Conservation (phyloP, 2,113 vertebrate species). For the Ailuropoda melanoleuca region DNA sequence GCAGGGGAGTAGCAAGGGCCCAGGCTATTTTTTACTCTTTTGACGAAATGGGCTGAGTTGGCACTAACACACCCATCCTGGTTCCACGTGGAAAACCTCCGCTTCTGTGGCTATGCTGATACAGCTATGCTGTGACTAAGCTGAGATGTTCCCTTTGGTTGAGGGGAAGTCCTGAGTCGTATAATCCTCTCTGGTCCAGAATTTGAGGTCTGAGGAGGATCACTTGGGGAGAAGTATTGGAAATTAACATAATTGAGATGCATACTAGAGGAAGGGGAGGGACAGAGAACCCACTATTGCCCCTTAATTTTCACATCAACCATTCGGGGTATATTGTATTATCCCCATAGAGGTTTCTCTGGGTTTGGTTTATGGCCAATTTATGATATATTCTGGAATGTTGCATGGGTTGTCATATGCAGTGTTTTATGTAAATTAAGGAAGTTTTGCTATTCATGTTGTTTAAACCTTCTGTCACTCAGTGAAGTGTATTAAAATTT, state of each 20-base stretch:
- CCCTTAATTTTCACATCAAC: not conserved
- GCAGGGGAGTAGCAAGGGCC: not conserved
- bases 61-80: not conserved
- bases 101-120: not conserved
- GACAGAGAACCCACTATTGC: not conserved
- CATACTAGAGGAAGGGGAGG: not conserved
- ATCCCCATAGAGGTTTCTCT: not conserved
- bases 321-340: not conserved
- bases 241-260: not conserved
- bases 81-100: not conserved
- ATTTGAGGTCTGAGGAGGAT: not conserved
- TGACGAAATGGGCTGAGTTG: not conserved
- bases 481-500: not conserved
- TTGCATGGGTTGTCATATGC: not conserved
- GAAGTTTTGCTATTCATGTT: not conserved
- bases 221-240: not conserved
- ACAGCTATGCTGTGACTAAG: too few species aligned
- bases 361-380: not conserved
- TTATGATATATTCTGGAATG: not conserved
- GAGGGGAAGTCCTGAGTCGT: not conserved
- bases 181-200: not conserved
- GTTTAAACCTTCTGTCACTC: constrained; percentile 6
- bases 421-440: not conserved
- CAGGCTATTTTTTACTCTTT: not conserved
- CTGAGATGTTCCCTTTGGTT: not conserved